Evolutionary conservation across 2,113 vertebrate genomes (phyloP).

Genomic region (Tonatia bakeri): DNA sequence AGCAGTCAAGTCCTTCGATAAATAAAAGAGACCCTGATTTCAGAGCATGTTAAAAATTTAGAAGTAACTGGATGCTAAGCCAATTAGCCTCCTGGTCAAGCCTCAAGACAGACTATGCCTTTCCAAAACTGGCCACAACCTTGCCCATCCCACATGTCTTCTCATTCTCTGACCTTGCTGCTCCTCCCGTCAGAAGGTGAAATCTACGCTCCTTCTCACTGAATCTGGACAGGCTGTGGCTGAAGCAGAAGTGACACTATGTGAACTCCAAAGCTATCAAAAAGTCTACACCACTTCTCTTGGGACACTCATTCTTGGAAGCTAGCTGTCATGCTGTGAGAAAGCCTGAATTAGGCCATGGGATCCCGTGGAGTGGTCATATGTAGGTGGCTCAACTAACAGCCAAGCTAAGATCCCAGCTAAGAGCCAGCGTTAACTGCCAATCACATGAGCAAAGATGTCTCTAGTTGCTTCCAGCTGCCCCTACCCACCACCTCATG

Average conservation of each 20-base stretch:
- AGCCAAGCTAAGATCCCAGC: background rate
- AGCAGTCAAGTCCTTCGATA: background rate
- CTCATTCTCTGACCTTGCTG: background rate
- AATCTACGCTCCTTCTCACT: background rate
- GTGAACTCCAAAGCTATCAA: background rate
- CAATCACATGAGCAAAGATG: background rate
- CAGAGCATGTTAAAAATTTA: background rate
- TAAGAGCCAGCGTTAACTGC: background rate
- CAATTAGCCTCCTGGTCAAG: background rate
- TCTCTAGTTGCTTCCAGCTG: background rate
- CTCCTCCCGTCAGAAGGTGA: background rate
- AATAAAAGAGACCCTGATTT: background rate
- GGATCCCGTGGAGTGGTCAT: background rate
- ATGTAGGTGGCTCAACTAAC: background rate
- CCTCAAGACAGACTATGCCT: background rate
- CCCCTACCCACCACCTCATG: fast-evolving
- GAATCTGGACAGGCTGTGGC: background rate
- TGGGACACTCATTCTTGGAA: background rate
- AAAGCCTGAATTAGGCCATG: background rate
- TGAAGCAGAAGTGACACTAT: background rate
- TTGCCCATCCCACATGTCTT: background rate
- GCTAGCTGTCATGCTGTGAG: background rate
- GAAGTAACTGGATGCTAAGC: background rate
- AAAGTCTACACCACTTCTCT: background rate
- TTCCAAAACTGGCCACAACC: background rate